A percentile compares a stretch with the other conserved stretches of the same genome.
Evolutionary conservation across 2,888 invertebrate genomes (phyloP).

Genomic region (Amiota minor): DNA sequence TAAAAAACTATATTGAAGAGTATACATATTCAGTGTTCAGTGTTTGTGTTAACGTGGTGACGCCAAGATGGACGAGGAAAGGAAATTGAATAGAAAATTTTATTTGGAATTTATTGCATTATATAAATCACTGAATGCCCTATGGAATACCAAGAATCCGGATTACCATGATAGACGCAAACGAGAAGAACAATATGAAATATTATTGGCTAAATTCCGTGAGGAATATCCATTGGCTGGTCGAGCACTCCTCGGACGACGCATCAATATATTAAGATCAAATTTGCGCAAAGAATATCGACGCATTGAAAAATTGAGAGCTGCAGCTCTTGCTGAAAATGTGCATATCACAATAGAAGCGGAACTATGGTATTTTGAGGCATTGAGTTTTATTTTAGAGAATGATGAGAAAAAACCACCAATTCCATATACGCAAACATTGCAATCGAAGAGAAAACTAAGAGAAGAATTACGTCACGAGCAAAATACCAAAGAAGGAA

Average conservation of each 20-base stretch:
- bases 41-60: not conserved
- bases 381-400: not conserved
- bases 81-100: constrained; percentile 2
- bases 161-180: not conserved
- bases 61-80: not conserved
- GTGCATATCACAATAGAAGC: not conserved
- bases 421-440: too few species aligned
- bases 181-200: not conserved
- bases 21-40: not conserved
- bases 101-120: not conserved
- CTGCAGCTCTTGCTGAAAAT: not conserved
- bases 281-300: not conserved
- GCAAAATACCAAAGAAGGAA: too few species aligned
- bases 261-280: constrained; percentile 1
- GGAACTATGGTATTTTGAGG: not conserved
- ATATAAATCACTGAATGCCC: not conserved
- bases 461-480: too few species aligned
- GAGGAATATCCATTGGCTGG: not conserved
- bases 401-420: too few species aligned
- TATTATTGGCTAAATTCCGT: not conserved
- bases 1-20: too few species aligned
- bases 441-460: too few species aligned
- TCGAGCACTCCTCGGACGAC: not conserved
- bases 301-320: not conserved
- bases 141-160: not conserved